These are phyloP conservation scores for Styela clava DNA, from an alignment of 23 tunicate genomes.

Conservation along the genomic window DNA sequence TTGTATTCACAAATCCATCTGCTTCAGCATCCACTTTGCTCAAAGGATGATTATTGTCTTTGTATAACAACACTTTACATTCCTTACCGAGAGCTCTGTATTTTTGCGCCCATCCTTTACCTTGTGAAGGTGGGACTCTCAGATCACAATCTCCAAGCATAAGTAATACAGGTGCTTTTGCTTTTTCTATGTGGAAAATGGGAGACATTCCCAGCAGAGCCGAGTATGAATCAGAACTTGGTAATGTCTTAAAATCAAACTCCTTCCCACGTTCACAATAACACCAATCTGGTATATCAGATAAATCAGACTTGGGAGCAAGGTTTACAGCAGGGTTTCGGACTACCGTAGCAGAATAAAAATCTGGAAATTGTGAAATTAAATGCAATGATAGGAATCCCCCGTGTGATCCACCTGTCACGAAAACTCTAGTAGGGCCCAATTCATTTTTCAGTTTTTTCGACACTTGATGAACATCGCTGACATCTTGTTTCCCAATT, in stretches of 20 bases:
- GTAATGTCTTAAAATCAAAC: conserved; percentile 23
- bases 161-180: conserved; percentile 72
- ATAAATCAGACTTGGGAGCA: conserved; percentile 25
- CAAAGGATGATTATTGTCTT: conserved; percentile 71
- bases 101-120: conserved; percentile 38
- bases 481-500: conserved; percentile 60
- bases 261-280: conserved; percentile 41
- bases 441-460: neutral
- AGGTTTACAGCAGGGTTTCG: conserved; percentile 87
- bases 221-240: conserved; percentile 13
- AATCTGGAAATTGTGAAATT: conserved; percentile 72
- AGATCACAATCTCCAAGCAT: conserved; percentile 65
- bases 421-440: conserved; percentile 31
- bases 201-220: conserved; percentile 64
- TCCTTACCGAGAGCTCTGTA: conserved; percentile 47
- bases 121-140: conserved; percentile 78
- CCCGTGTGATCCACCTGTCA: conserved; percentile 94
- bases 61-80: conserved; percentile 42
- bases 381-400: conserved; percentile 91
- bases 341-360: conserved; percentile 54
- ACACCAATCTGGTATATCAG: conserved; percentile 91
- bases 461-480: conserved; percentile 78
- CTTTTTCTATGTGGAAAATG: conserved; percentile 29
- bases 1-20: conserved; percentile 74
- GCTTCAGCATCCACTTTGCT: conserved; percentile 64